A percentile compares a stretch with the other conserved stretches of the same genome.
Evolutionary conservation across 2,797 vertebrate species (phyloP).

Genomic region (Bryconaethiops microstoma): DNA sequence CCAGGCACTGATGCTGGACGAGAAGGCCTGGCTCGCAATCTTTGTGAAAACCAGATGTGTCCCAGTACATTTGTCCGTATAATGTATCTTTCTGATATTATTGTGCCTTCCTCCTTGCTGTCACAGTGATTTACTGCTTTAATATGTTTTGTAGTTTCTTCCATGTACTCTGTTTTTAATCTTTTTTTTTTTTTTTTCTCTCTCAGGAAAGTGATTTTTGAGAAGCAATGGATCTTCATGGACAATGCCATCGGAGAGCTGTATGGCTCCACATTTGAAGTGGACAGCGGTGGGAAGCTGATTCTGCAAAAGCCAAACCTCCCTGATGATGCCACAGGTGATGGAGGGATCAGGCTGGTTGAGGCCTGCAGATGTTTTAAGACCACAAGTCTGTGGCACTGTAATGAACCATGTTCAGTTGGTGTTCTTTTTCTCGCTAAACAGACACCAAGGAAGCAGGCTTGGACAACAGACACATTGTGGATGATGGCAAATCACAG

Average conservation of each 20-base stretch:
- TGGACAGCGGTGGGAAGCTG: slow-evolving; percentile 82
- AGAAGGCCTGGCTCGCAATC: too few species aligned
- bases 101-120: too few species aligned
- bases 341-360: slow-evolving; percentile 21
- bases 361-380: neutral
- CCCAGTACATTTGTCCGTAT: too few species aligned
- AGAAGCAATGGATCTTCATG: slow-evolving; percentile 96
- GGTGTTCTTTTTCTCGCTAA: neutral
- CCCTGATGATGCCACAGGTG: slow-evolving; percentile 78
- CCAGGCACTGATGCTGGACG: too few species aligned
- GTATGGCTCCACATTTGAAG: slow-evolving; percentile 90
- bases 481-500: slow-evolving; percentile 97
- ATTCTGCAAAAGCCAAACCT: slow-evolving; percentile 76
- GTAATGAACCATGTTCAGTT: neutral
- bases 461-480: slow-evolving; percentile 95
- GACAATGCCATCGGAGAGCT: slow-evolving; percentile 87
- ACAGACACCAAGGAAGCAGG: slow-evolving; percentile 91
- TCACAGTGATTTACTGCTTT: neutral
- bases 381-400: neutral
- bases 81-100: too few species aligned
- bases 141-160: neutral
- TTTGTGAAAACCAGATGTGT: too few species aligned
- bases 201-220: slow-evolving; percentile 91
- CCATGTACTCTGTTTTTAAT: neutral
- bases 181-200: neutral